A percentile compares a stretch with the other conserved stretches of the same genome.
Conservation (phyloP, 2,888 invertebrate genomes). For the Drosophila prolongata region DNA sequence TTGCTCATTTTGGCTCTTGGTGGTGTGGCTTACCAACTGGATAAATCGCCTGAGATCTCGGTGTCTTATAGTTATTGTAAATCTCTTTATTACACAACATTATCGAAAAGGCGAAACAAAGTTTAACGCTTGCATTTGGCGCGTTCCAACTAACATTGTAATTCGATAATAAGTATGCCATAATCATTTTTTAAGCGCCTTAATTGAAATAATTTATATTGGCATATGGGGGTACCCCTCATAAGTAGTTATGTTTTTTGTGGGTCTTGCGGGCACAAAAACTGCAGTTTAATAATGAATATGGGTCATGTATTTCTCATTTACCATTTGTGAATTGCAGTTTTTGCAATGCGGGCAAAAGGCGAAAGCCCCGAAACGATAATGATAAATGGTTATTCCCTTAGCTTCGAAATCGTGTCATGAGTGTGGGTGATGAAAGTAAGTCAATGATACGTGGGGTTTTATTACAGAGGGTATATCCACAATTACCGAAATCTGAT, state of each 20-base stretch:
- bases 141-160: slow-evolving; percentile 64
- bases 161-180: slow-evolving; percentile 71
- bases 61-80: slow-evolving; percentile 51
- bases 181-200: slow-evolving; percentile 78
- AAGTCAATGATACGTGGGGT: slow-evolving; percentile 31
- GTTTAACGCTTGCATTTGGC: slow-evolving; percentile 59
- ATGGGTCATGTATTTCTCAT: slow-evolving; percentile 18
- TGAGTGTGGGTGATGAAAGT: slow-evolving; percentile 67
- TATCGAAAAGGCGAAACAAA: slow-evolving; percentile 60
- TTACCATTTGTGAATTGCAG: slow-evolving; percentile 48
- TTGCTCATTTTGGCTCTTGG: neutral
- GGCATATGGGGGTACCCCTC: slow-evolving; percentile 40
- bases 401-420: slow-evolving; percentile 20
- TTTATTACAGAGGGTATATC: slow-evolving; percentile 24
- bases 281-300: slow-evolving; percentile 67
- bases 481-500: slow-evolving; percentile 25
- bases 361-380: slow-evolving; percentile 39
- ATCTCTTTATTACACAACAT: slow-evolving; percentile 75
- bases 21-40: slow-evolving; percentile 39
- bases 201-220: slow-evolving; percentile 74
- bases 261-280: slow-evolving; percentile 35
- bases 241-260: slow-evolving; percentile 1
- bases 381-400: slow-evolving; percentile 49
- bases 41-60: slow-evolving; percentile 41
- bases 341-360: slow-evolving; percentile 69